phyloP scores from a whole-genome alignment of 1,140 invertebrate genomes.

The Drosophila ficusphila region DNA sequence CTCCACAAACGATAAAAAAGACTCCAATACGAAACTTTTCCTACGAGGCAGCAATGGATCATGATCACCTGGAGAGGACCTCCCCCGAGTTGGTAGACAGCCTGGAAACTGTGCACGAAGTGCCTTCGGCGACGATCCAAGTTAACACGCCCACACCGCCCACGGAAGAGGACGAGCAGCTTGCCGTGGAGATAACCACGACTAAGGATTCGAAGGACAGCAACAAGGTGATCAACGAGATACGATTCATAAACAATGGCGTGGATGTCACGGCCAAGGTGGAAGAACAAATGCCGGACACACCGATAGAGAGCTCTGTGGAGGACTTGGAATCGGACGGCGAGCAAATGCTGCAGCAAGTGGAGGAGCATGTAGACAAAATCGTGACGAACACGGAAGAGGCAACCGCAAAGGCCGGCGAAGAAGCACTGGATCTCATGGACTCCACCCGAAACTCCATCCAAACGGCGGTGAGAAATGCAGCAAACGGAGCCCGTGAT shows the following conservation, averaged over 20 bases:
- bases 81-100: slow-evolving; percentile 70
- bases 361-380: slow-evolving; percentile 58
- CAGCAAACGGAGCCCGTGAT: slow-evolving; percentile 63
- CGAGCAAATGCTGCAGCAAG: slow-evolving; percentile 53
- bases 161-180: slow-evolving; percentile 76
- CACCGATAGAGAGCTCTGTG: slow-evolving; percentile 43
- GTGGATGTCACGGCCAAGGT: slow-evolving; percentile 80
- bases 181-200: slow-evolving; percentile 76
- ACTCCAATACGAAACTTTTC: slow-evolving; percentile 76
- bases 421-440: slow-evolving; percentile 31
- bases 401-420: slow-evolving; percentile 7
- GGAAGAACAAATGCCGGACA: slow-evolving; percentile 65
- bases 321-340: slow-evolving; percentile 66
- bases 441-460: slow-evolving; percentile 49
- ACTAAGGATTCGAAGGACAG: slow-evolving; percentile 67
- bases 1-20: slow-evolving; percentile 70
- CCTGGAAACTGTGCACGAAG: slow-evolving; percentile 69
- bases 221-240: slow-evolving; percentile 76
- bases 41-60: slow-evolving; percentile 76
- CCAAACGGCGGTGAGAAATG: slow-evolving; percentile 54
- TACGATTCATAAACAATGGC: slow-evolving; percentile 82
- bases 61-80: slow-evolving; percentile 69
- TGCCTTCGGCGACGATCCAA: slow-evolving; percentile 38
- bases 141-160: slow-evolving; percentile 69
- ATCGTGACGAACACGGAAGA: slow-evolving; percentile 27